Percentiles rank a stretch among this genome's conserved stretches.
phyloP scores from a whole-genome alignment of 2,797 vertebrate species.

The Acanthurus tractus region DNA sequence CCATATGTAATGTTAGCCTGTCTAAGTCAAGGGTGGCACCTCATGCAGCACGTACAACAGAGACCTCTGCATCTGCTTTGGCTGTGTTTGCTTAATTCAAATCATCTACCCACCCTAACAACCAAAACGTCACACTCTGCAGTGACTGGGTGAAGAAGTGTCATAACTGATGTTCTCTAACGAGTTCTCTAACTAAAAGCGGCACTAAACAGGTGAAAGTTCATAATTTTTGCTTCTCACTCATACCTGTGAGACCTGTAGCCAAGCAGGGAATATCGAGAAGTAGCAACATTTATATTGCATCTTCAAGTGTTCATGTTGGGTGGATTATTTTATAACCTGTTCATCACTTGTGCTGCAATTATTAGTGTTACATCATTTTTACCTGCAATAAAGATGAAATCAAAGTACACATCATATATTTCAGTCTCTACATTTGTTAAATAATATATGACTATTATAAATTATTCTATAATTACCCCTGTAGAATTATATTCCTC shows the following conservation, averaged over 20 bases:
- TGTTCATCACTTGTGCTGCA: neutral
- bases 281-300: neutral
- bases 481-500: too few relatives aligned
- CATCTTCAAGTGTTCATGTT: neutral
- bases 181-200: slow-evolving; percentile 45
- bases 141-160: slow-evolving; percentile 47
- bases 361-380: neutral
- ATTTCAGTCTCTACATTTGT: too few relatives aligned
- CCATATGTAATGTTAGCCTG: slow-evolving; percentile 22
- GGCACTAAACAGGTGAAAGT: slow-evolving; percentile 63
- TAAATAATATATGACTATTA: too few relatives aligned
- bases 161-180: slow-evolving; percentile 37
- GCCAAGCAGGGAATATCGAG: slow-evolving; percentile 22
- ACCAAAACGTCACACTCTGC: slow-evolving; percentile 61
- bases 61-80: slow-evolving; percentile 54
- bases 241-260: slow-evolving; percentile 12
- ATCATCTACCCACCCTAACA: slow-evolving; percentile 40
- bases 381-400: too few relatives aligned
- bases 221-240: slow-evolving; percentile 57
- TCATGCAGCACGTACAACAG: slow-evolving; percentile 29
- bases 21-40: slow-evolving; percentile 23
- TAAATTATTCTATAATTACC: too few relatives aligned
- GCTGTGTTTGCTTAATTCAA: slow-evolving; percentile 60
- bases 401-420: too few relatives aligned
- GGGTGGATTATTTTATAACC: neutral